phyloP scores from a whole-genome alignment of 2,113 vertebrate species.

The Ageneiosus marmoratus region DNA sequence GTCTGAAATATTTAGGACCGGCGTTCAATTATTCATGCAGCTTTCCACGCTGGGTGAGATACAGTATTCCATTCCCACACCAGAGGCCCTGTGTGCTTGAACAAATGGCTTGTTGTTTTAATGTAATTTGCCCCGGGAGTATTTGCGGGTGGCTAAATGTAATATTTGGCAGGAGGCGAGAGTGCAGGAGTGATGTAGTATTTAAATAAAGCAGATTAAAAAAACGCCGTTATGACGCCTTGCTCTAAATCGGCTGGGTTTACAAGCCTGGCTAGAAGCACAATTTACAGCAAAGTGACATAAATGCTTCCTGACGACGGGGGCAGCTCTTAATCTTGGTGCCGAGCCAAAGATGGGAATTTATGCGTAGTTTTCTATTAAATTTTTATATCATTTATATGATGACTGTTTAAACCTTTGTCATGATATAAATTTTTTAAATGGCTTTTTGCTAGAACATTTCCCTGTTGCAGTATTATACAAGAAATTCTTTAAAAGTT shows the following conservation, averaged over 20 bases:
- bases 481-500: background rate
- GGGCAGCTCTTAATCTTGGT: background rate
- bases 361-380: slow-evolving; percentile 8
- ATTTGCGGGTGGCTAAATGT: slow-evolving; percentile 45
- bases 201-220: slow-evolving; percentile 41
- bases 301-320: slow-evolving; percentile 3
- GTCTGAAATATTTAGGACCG: slow-evolving; percentile 47
- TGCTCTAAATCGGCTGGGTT: background rate
- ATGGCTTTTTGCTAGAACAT: background rate
- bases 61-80: slow-evolving; percentile 45
- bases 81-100: slow-evolving; percentile 35
- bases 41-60: slow-evolving; percentile 39
- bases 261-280: background rate
- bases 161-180: slow-evolving; percentile 40
- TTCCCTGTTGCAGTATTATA: background rate
- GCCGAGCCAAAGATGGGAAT: slow-evolving; percentile 7
- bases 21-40: slow-evolving; percentile 50
- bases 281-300: slow-evolving; percentile 6
- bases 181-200: slow-evolving; percentile 41
- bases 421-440: background rate
- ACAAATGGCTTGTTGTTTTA: slow-evolving; percentile 46
- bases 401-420: slow-evolving; percentile 2
- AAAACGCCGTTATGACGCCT: background rate
- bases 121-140: slow-evolving; percentile 50
- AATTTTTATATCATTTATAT: slow-evolving; percentile 6